phyloP scores from a whole-genome alignment of 2,113 vertebrate genomes.

The Trachemys scripta region DNA sequence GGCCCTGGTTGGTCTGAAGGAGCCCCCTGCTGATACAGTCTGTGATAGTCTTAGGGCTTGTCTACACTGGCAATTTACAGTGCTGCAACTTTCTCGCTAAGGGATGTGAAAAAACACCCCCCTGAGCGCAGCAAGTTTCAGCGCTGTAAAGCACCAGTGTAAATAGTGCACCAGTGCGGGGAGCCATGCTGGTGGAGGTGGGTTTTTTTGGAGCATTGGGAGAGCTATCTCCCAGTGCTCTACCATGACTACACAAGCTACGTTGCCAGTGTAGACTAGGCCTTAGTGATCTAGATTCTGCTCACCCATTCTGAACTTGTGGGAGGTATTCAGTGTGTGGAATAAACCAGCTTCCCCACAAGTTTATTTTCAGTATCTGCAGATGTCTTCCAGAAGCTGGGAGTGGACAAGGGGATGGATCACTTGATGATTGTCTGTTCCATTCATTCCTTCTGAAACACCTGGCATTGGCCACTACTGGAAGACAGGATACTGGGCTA shows the following conservation, averaged over 20 bases:
- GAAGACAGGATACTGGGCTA: neutral
- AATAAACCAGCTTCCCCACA: neutral
- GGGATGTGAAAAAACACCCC: too few relatives aligned
- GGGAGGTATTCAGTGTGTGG: neutral
- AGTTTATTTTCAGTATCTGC: neutral
- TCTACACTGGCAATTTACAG: too few relatives aligned
- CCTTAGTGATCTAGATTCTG: neutral
- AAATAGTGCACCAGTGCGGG: too few relatives aligned
- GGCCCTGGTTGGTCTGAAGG: fast-evolving
- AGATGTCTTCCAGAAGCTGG: neutral
- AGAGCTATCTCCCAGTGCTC: too few relatives aligned
- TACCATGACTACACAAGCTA: too few relatives aligned
- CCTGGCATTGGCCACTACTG: neutral
- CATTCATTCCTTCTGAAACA: neutral
- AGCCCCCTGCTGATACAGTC: neutral
- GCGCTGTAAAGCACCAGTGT: too few relatives aligned
- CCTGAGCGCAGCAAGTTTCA: too few relatives aligned
- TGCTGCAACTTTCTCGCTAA: too few relatives aligned
- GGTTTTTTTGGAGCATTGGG: too few relatives aligned
- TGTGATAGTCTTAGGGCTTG: neutral
- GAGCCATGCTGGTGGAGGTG: too few relatives aligned
- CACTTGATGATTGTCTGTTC: neutral
- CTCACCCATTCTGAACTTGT: neutral
- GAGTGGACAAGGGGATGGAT: neutral
- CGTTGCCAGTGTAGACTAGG: too few relatives aligned